Base-by-base conservation (phyloP, 2,888 invertebrate genomes). In the Lasioglossum zephyrum region DNA sequence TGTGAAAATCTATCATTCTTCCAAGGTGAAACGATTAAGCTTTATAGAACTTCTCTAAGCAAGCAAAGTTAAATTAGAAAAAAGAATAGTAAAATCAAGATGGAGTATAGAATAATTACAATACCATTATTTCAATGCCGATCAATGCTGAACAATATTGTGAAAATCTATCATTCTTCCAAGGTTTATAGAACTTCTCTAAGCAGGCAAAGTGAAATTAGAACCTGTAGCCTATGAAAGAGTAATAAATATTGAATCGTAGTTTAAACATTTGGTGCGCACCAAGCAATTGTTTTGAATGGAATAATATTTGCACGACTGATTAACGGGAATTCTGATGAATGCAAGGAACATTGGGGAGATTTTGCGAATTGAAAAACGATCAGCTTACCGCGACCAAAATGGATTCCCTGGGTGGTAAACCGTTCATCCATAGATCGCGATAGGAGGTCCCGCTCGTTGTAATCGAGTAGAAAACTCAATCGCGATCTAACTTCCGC, bases 391-490 rank as follows among this genome's bases (percentile, higher is more conserved):
- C 66, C 75, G 73, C 63, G 66, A 82, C 75, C 78, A 73, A 76
- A 82, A 83, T 63, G 84, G 70, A 79, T 89, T 89, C 89, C 85
- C 84, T 87, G 86, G 87, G 87, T 85, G 90, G 88, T 86, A 89
- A 86, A 83, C 83, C 84, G 88, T 84, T 89, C 86, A 87, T 87
- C 85, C 82, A 90, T 84, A 88, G 89, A 88, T 89, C 92, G 63
- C 92, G 84, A 87, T 92, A 82, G 92, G 92, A 87, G 92, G 92
- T 91, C 90, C 89, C 82, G 86, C 80, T 90, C 85, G 85, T 81
- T 87, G 90, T 88, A 92, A 91, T 92, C 92, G 90, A 87, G 90
- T 91, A 92, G 90, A 92, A 92, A 93, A 93, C 89, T 88, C 90
- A 87, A 91, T 91, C 90, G 87, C 86, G 87, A 88, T 90, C 88